phyloP scores from a whole-genome alignment of 2,888 invertebrate species.

The Apamea monoglypha region DNA sequence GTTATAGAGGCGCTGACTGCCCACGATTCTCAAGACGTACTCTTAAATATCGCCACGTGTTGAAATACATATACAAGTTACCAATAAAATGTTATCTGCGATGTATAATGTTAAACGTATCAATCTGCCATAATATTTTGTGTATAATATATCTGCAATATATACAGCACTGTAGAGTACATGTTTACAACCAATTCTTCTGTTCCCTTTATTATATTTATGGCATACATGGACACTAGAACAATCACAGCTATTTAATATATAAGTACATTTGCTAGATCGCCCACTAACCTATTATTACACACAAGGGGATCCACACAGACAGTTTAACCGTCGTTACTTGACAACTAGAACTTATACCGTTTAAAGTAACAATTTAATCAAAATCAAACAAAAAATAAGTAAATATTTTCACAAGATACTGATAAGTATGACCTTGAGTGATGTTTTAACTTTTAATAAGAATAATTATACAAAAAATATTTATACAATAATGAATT shows the following conservation, averaged over 20 bases:
- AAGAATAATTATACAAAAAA: background rate
- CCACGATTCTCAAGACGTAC: background rate
- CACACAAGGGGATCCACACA: constrained; percentile 17
- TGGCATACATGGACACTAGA: constrained; percentile 34
- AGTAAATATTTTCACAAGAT: background rate
- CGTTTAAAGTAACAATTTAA: background rate
- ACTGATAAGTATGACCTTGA: background rate
- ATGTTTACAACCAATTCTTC: constrained; percentile 38
- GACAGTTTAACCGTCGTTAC: constrained; percentile 35
- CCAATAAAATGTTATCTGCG: background rate
- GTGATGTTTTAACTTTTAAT: background rate
- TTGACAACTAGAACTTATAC: constrained; percentile 12
- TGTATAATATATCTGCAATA: constrained; percentile 21
- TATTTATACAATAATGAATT: constrained; percentile 14
- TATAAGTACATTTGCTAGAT: constrained; percentile 38
- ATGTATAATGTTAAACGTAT: background rate
- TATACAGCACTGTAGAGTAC: constrained; percentile 19
- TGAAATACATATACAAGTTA: background rate
- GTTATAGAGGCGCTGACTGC: background rate
- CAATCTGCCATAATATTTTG: background rate
- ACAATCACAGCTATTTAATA: constrained; percentile 60
- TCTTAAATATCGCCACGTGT: background rate
- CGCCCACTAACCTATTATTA: constrained; percentile 46
- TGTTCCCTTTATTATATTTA: constrained; percentile 44
- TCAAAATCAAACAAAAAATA: background rate